Evolutionary conservation across 2,797 vertebrate species (phyloP).

Genomic region (Aphelocoma californica): DNA sequence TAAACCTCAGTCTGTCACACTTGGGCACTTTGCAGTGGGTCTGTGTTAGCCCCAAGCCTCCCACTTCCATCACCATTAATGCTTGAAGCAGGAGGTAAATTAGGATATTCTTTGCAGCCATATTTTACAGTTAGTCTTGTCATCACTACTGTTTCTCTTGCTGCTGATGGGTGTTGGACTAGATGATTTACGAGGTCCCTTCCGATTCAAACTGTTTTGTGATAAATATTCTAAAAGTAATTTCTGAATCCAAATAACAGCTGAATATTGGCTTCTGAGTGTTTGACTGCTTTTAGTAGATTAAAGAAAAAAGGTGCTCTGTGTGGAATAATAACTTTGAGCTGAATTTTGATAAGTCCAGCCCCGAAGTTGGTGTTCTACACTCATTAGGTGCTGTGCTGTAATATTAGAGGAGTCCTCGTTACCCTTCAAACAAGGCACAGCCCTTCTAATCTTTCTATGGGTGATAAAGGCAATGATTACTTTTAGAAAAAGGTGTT

Average conservation of each 20-base stretch:
- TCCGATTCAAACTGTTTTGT: not conserved
- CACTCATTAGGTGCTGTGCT: not conserved
- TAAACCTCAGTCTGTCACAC: not conserved
- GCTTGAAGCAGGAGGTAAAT: not conserved
- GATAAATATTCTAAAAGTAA: not conserved
- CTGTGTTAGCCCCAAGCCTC: not conserved
- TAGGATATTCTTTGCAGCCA: rapidly evolving
- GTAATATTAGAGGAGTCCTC: not conserved
- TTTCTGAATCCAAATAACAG: not conserved
- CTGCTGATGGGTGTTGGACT: not conserved
- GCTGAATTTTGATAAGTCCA: rapidly evolving
- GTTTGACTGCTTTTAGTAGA: not conserved
- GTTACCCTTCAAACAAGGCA: too few relatives aligned
- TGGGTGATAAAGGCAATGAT: not conserved
- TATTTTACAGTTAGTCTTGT: not conserved
- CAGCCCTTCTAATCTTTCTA: not conserved
- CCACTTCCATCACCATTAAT: rapidly evolving
- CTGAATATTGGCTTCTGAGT: not conserved
- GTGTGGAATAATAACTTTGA: not conserved
- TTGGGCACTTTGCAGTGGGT: not conserved
- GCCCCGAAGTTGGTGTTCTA: rapidly evolving
- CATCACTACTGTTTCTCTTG: rapidly evolving
- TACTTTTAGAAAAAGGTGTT: not conserved
- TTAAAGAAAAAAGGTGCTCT: not conserved
- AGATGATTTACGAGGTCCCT: not conserved